Percentiles rank a stretch among this genome's conserved stretches.
Evolutionary conservation across 2,888 invertebrate species (phyloP).

Genomic region (Euzophera pinguis): DNA sequence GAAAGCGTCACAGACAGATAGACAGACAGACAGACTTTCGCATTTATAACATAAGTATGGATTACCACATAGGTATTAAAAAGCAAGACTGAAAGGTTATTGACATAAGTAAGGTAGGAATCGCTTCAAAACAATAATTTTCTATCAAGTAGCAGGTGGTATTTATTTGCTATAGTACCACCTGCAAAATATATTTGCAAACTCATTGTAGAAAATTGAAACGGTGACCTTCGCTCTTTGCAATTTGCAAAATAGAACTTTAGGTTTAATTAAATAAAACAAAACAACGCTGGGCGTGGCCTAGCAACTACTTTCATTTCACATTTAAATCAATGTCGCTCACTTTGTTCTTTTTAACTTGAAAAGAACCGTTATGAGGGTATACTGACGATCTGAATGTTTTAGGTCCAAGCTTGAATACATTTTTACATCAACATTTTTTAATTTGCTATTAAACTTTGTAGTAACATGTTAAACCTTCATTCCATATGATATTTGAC

Average conservation of each 20-base stretch:
- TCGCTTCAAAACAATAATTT: too few relatives aligned
- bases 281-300: slow-evolving; percentile 21
- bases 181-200: slow-evolving; percentile 29
- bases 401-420: background rate
- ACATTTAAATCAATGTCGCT: slow-evolving; percentile 39
- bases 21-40: too few relatives aligned
- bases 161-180: background rate
- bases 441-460: too few relatives aligned
- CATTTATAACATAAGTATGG: too few relatives aligned
- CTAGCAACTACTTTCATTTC: slow-evolving; percentile 42
- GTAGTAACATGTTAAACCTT: too few relatives aligned
- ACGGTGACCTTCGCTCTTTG: slow-evolving; percentile 42
- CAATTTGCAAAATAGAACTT: slow-evolving; percentile 29
- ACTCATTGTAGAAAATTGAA: slow-evolving; percentile 44
- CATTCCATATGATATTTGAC: too few relatives aligned
- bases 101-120: too few relatives aligned
- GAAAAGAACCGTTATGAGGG: slow-evolving; percentile 4
- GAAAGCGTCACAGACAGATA: too few relatives aligned
- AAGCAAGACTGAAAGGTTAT: too few relatives aligned
- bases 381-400: background rate
- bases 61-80: too few relatives aligned
- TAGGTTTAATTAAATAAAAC: slow-evolving; percentile 34
- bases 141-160: background rate
- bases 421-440: too few relatives aligned
- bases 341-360: slow-evolving; percentile 16